These are phyloP conservation scores for Drosophila limbata DNA, from an alignment of 2,888 invertebrate genomes.

Conservation along the genomic window DNA sequence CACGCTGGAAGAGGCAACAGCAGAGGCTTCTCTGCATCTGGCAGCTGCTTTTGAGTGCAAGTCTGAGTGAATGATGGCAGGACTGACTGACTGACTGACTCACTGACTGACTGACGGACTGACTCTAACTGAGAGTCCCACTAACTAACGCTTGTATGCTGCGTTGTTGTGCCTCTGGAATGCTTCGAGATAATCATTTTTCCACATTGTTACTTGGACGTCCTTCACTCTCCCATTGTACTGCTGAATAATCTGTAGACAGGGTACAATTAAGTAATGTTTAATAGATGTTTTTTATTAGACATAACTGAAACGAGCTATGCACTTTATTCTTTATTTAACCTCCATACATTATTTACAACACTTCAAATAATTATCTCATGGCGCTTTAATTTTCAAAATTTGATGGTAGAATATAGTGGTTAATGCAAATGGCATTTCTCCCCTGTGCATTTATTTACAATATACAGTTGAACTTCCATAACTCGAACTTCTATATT, in stretches of 20 bases:
- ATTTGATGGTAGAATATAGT: too few species aligned
- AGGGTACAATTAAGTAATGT: background rate
- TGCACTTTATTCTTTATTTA: too few species aligned
- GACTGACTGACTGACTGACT: constrained; percentile 37
- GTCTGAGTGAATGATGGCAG: constrained; percentile 54
- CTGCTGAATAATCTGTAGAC: background rate
- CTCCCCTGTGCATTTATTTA: too few species aligned
- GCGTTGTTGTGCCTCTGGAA: constrained; percentile 3
- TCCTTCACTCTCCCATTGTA: background rate
- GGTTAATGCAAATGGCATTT: too few species aligned
- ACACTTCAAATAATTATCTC: too few species aligned
- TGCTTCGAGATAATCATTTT: constrained; percentile 1
- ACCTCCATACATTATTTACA: too few species aligned
- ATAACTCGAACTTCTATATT: too few species aligned
- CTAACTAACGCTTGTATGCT: constrained; percentile 38
- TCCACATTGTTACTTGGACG: constrained; percentile 2
- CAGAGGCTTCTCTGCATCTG: constrained; percentile 31
- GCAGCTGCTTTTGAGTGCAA: constrained; percentile 54
- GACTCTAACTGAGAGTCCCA: constrained; percentile 39
- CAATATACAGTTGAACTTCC: too few species aligned
- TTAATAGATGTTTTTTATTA: constrained; percentile 1
- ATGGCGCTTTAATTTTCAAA: too few species aligned
- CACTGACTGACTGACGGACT: constrained; percentile 36
- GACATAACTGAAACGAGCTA: background rate
- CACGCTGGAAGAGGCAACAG: constrained; percentile 22